A percentile compares a stretch with the other conserved stretches of the same genome.
Conservation (phyloP, 2,797 vertebrate genomes). For the Malacoctenus gilli region DNA sequence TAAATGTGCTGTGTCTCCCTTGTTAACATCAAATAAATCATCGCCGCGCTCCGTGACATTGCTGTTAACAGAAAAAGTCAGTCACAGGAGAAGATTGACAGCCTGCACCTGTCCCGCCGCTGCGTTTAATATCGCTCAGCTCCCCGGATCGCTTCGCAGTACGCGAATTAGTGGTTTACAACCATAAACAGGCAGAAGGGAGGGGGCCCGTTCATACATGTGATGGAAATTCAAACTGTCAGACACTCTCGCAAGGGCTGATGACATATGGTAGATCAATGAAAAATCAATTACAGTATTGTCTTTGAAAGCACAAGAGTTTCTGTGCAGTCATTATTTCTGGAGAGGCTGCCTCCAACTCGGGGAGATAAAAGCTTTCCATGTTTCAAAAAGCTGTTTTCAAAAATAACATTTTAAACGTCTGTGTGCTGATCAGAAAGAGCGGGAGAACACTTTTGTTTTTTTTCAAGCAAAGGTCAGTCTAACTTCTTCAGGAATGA, state of each 20-base stretch:
- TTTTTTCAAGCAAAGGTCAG: too few species aligned
- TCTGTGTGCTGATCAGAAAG: neutral
- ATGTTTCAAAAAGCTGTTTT: neutral
- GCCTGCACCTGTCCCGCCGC: neutral
- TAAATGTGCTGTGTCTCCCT: constrained; percentile 3
- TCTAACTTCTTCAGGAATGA: too few species aligned
- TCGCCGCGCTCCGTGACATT: neutral
- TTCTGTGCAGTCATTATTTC: constrained; percentile 3
- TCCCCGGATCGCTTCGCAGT: neutral
- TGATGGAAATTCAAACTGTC: constrained; percentile 18
- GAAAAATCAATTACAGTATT: constrained; percentile 16
- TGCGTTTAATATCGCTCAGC: constrained; percentile 6
- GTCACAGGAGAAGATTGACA: constrained; percentile 1
- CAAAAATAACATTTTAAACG: neutral
- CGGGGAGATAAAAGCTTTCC: neutral
- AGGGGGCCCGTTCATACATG: neutral
- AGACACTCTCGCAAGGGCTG: constrained; percentile 10
- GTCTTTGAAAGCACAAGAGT: constrained; percentile 7
- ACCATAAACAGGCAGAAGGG: neutral
- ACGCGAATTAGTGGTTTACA: neutral
- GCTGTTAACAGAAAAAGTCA: neutral
- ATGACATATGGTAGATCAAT: constrained; percentile 7
- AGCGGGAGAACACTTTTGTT: too few species aligned
- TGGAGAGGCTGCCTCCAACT: neutral
- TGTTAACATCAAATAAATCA: constrained; percentile 32